Evolutionary conservation across 2,797 vertebrate species (phyloP), one percentile per base, ranked within the genome.

Genomic region (Myioborus melanocephalus): DNA sequence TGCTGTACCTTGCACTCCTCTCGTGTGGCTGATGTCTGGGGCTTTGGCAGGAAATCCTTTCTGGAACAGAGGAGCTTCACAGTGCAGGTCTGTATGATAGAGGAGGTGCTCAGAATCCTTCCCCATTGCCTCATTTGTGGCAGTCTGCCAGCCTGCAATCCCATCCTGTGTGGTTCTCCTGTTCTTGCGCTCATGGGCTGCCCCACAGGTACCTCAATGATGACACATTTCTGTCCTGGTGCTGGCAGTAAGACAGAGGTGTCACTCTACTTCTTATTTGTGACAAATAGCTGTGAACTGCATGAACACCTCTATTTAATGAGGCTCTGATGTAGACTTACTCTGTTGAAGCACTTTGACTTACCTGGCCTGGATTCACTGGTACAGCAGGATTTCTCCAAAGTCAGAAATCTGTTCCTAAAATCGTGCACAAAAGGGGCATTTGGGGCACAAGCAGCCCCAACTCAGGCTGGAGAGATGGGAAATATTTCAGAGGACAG

Each of bases 1-100:
- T 0, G 2, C 61, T 61, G 27, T 6, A 5, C 65, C 65, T 78
- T 24, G 55, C 24, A 26, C 56, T 22, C 28, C 0, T 0, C 41
- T 78, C 4, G 0, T 2, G 27, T 1, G 0, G 3, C 43, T 61
- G 49, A 15, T 56, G 19, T 8, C 68, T 47, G 4, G 13, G 50
- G 47, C 49, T 30, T 14, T 2, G 2, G 65, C 61, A 81, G 43
- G 32, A 86, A 76, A 83, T 27, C 16, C 27, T 81, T 11, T 15
- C 46, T 32, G 46, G 57, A 72, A 19, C 6, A 30, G 32, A 61
- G 55, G 37, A 65, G 44, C 61, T 81, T 72, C 41, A 10, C 5
- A 7, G 77, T 2, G 5, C 60, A 9, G 8, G 11, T 71, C 2
- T 49, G 12, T 59, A 2, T 18, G 75, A 14, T 17, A 6, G 39